Conservation (phyloP, 1,140 invertebrate genomes). For the Diprion similis region DNA sequence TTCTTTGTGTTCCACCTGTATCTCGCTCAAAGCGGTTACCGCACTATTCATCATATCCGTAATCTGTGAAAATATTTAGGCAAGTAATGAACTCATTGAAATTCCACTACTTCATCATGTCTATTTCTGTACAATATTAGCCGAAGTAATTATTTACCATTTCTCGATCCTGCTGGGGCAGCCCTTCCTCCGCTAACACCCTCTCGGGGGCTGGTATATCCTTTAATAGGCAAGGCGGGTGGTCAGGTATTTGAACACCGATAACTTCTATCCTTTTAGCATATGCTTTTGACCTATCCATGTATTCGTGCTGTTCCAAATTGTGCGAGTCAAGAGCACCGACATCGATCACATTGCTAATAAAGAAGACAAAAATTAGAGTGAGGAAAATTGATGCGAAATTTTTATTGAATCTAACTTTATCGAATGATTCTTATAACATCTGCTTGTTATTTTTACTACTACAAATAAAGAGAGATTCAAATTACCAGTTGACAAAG, state of each 20-base stretch:
- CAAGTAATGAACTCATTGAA: not conserved
- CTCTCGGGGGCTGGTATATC: slow-evolving; percentile 69
- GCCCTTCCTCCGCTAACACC: slow-evolving; percentile 62
- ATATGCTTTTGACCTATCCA: slow-evolving; percentile 77
- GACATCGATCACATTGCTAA: slow-evolving; percentile 86
- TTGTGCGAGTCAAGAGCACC: slow-evolving; percentile 80
- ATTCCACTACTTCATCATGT: slow-evolving; percentile 15
- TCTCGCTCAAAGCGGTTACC: slow-evolving; percentile 71
- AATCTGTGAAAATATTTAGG: slow-evolving; percentile 63
- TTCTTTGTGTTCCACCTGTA: slow-evolving; percentile 82
- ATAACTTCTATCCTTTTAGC: slow-evolving; percentile 66
- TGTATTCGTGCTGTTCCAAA: slow-evolving; percentile 81
- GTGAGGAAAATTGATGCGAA: slow-evolving; percentile 14
- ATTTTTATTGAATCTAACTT: no score
- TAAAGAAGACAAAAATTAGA: slow-evolving; percentile 36
- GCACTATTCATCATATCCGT: slow-evolving; percentile 69
- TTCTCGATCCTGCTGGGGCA: slow-evolving; percentile 61
- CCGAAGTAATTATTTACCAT: slow-evolving; percentile 60
- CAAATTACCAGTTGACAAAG: no score
- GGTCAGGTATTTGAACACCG: slow-evolving; percentile 54
- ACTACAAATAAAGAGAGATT: no score
- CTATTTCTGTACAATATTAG: slow-evolving; percentile 5
- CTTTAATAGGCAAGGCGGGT: slow-evolving; percentile 58
- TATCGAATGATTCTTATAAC: no score
- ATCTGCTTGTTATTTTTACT: no score